Conservation (phyloP, 2,888 invertebrate species). For the Mantis religiosa region DNA sequence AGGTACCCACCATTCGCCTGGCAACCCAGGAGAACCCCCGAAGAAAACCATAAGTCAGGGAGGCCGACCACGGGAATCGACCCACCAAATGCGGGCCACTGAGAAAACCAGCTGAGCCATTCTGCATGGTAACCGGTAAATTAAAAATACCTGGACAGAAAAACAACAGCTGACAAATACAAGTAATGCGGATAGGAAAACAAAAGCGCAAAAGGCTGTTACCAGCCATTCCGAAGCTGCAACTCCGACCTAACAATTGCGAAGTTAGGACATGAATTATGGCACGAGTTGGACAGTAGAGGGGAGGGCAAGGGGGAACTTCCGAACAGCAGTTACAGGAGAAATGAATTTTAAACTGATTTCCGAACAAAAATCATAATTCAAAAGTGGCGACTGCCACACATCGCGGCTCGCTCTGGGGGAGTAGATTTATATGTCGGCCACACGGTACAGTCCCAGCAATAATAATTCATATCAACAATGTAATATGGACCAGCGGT, state of each 20-base stretch:
- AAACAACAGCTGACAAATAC: too few species aligned
- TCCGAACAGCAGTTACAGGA: not conserved
- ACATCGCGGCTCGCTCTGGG: not conserved
- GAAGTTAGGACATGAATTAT: not conserved
- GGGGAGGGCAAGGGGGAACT: not conserved
- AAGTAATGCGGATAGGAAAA: too few species aligned
- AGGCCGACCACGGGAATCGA: too few species aligned
- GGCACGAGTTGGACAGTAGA: not conserved
- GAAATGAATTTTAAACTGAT: conserved; percentile 25
- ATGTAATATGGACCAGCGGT: too few species aligned
- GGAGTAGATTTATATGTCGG: not conserved
- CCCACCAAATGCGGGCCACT: too few species aligned
- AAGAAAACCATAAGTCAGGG: too few species aligned
- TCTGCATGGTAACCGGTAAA: too few species aligned
- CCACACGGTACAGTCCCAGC: not conserved
- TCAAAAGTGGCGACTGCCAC: not conserved
- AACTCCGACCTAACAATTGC: not conserved
- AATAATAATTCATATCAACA: not conserved
- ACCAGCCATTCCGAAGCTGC: not conserved
- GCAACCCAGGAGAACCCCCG: too few species aligned
- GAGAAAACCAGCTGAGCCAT: too few species aligned
- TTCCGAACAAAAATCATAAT: conserved; percentile 14
- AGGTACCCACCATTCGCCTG: too few species aligned
- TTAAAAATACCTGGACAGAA: too few species aligned
- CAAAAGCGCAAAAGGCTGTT: too few species aligned